Conservation (phyloP, 2,113 vertebrate genomes). For the Syrmaticus mikado region DNA sequence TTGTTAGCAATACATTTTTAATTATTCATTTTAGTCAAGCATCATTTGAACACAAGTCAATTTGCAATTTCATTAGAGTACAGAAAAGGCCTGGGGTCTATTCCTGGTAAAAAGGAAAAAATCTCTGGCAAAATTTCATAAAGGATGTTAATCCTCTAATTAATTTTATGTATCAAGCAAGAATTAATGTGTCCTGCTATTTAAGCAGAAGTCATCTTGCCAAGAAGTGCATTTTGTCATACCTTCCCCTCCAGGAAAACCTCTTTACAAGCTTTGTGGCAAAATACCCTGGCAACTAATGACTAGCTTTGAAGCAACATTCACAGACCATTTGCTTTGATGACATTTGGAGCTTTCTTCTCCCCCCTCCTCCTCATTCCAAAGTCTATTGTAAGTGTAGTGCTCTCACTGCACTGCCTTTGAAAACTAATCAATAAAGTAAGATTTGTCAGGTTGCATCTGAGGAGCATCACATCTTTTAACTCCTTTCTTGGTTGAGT, state of each 20-base stretch:
- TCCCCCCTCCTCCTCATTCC: conserved; percentile 12
- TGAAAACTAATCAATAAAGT: conserved; percentile 80
- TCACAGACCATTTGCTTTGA: conserved; percentile 95
- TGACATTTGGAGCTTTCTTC: conserved; percentile 84
- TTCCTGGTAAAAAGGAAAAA: conserved; percentile 70
- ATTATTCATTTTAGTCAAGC: conserved; percentile 84
- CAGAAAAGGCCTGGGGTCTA: conserved; percentile 80
- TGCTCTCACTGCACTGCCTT: conserved; percentile 74
- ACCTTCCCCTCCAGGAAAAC: conserved; percentile 88
- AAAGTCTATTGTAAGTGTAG: conserved; percentile 72
- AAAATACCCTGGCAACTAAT: conserved; percentile 92
- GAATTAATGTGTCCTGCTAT: conserved; percentile 79
- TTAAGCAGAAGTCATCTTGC: conserved; percentile 76
- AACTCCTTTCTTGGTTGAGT: conserved; percentile 67
- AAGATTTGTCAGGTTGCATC: conserved; percentile 79
- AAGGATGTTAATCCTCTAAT: conserved; percentile 81
- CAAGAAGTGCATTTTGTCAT: conserved; percentile 82
- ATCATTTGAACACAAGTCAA: conserved; percentile 85
- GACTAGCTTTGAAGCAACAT: conserved; percentile 91
- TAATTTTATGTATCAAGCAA: conserved; percentile 82
- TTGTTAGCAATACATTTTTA: conserved; percentile 83
- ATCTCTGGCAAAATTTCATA: conserved; percentile 76
- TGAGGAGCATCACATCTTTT: conserved; percentile 74
- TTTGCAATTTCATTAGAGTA: conserved; percentile 84
- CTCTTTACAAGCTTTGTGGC: conserved; percentile 89